phyloP scores from a whole-genome alignment of 1,140 invertebrate species.

The Anastrepha obliqua region DNA sequence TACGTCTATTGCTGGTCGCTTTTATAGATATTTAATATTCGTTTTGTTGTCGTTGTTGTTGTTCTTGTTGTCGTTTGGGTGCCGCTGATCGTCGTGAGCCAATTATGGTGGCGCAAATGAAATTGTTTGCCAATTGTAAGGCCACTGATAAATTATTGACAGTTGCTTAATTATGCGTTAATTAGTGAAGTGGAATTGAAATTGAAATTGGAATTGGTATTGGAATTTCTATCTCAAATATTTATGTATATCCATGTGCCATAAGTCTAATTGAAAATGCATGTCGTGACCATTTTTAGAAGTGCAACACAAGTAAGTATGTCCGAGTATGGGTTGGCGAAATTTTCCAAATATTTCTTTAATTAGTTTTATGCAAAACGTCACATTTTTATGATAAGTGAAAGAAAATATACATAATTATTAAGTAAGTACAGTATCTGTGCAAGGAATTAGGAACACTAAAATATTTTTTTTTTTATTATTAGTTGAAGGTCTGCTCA shows the following conservation, averaged over 20 bases:
- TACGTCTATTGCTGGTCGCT: neutral
- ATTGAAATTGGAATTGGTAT: conserved; percentile 44
- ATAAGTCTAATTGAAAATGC: neutral
- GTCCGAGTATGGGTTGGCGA: neutral
- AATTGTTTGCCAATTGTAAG: conserved; percentile 52
- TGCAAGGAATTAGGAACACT: too few species aligned
- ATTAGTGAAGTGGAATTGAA: conserved; percentile 46
- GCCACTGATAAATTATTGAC: conserved; percentile 50
- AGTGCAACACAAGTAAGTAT: neutral
- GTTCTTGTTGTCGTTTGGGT: neutral
- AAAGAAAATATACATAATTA: neutral
- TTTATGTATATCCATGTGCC: neutral
- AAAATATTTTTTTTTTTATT: too few species aligned
- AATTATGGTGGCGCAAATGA: conserved; percentile 50
- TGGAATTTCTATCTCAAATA: conserved; percentile 17
- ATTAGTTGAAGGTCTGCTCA: too few species aligned
- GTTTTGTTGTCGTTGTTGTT: neutral
- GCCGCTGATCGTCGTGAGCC: conserved; percentile 7
- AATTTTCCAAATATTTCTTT: neutral
- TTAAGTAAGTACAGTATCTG: too few species aligned
- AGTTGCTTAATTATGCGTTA: conserved; percentile 50
- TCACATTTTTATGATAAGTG: neutral
- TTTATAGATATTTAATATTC: neutral
- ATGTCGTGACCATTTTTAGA: neutral
- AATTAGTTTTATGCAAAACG: conserved; percentile 36